Base-by-base conservation (phyloP, 2,888 invertebrate species). In the Cryptocheilus praepositus region DNA sequence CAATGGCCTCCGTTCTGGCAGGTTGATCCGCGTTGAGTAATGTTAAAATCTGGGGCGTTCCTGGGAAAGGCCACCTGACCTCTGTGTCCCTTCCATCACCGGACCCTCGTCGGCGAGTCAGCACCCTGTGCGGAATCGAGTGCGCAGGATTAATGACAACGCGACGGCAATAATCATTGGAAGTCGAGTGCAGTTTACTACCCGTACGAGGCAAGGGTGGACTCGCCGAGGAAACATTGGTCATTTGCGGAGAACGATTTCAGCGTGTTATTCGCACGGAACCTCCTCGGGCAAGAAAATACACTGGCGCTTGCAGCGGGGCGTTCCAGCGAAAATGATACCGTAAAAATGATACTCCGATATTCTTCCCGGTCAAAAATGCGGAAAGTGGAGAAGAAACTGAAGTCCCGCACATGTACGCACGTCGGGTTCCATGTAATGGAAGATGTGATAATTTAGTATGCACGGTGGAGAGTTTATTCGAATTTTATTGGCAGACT, bases 21-120 rank as follows among this genome's bases (percentile, higher is more conserved):
- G 85, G 83, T 88, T 88, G 87, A 88, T 88, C 88, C 88, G 71
- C 74, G 80, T 88, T 88, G 88, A 88, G 86, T 88, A 88, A 88
- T 88, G 88, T 88, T 85, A 82, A 88, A 88, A 88, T 88, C 88
- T 88, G 88, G 87, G 88, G 88, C 83, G 87, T 82, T 85, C 83
- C 83, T 85, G 88, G 86, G 87, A 86, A 86, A 81, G 80, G 73
- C 81, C 87, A 87, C 85, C 84, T 87, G 87, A 85, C 83, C 85
- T 73, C 64, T 56, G 45, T 69, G 67, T 74, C 79, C 77, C 73
- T 76, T 76, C 67, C 78, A 70, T 74, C 78, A 71, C 67, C 60
- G 79, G 74, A 73, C 77, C 76, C 73, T 70, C 68, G 18, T 59
- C 64, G 61, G 69, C 76, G 82, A 81, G 79, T 82, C 78, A 79